Evolutionary conservation across 2,797 vertebrate genomes (phyloP).

Genomic region (Momotus momota): DNA sequence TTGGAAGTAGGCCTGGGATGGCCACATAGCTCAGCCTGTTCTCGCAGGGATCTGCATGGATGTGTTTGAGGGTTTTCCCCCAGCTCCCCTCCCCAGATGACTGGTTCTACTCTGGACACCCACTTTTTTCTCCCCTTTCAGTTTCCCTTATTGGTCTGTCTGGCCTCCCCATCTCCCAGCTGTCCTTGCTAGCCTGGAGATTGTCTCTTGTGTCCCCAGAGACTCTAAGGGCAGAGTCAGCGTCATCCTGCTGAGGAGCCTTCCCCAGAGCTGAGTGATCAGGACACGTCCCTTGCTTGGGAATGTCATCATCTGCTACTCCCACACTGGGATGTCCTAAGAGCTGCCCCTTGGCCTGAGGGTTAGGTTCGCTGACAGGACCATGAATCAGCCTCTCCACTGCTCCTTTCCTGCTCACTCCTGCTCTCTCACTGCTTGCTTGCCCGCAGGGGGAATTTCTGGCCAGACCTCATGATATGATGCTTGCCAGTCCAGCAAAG

Average conservation of each 20-base stretch:
- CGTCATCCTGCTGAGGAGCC: not conserved
- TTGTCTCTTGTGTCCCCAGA: not conserved
- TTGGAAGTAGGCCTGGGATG: constrained; percentile 11
- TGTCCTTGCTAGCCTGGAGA: not conserved
- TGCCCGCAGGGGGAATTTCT: constrained; percentile 42
- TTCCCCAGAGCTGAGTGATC: not conserved
- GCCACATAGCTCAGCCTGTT: not conserved
- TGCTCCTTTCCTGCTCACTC: constrained; percentile 46
- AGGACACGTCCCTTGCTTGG: not conserved
- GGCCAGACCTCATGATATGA: not conserved
- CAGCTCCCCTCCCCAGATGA: not conserved
- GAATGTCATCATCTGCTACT: not conserved
- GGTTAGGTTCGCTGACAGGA: not conserved
- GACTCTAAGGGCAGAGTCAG: not conserved
- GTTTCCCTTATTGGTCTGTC: not conserved
- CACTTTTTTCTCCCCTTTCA: rapidly evolving
- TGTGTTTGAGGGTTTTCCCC: not conserved
- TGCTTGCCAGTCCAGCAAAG: not conserved
- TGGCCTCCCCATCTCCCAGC: not conserved
- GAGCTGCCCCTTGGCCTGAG: not conserved
- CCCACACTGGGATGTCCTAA: not conserved
- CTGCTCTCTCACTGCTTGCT: not conserved
- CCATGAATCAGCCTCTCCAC: constrained; percentile 38
- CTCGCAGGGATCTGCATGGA: not conserved
- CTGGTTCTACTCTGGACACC: not conserved